Conservation (phyloP, 2,113 vertebrate species). For the Psammodynastes pulverulentus region DNA sequence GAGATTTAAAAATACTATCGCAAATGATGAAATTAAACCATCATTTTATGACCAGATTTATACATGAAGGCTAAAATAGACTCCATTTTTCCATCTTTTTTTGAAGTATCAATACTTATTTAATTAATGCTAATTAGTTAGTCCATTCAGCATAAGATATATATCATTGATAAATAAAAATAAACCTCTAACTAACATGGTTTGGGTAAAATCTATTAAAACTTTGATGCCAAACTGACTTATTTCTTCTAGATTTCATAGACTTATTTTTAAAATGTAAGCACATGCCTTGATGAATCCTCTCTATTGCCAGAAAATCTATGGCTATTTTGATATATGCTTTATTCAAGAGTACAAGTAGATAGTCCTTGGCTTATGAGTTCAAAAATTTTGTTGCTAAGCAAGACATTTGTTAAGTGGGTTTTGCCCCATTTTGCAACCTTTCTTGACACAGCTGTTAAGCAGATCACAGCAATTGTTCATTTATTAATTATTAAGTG, state of each 20-base stretch:
- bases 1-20: slow-evolving; percentile 24
- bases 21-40: slow-evolving; percentile 37
- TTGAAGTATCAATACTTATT: background rate
- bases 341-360: background rate
- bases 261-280: background rate
- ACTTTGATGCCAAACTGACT: no score
- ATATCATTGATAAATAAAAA: slow-evolving; percentile 13
- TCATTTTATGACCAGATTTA: slow-evolving; percentile 33
- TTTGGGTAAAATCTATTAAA: slow-evolving; percentile 5
- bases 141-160: background rate
- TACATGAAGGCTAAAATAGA: slow-evolving; percentile 33
- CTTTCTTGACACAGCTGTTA: background rate
- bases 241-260: background rate
- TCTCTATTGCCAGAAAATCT: accelerated
- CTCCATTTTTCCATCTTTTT: slow-evolving; percentile 38
- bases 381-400: background rate
- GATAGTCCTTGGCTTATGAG: background rate
- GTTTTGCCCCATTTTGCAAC: background rate
- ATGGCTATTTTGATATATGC: background rate
- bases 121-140: slow-evolving; percentile 13
- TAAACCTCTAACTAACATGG: background rate
- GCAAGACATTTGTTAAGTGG: background rate
- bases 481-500: background rate
- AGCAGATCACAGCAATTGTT: background rate
- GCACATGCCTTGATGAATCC: background rate